phyloP scores from a whole-genome alignment of 92 coral and sea anemone species.

The Pocillopora meandrina region DNA sequence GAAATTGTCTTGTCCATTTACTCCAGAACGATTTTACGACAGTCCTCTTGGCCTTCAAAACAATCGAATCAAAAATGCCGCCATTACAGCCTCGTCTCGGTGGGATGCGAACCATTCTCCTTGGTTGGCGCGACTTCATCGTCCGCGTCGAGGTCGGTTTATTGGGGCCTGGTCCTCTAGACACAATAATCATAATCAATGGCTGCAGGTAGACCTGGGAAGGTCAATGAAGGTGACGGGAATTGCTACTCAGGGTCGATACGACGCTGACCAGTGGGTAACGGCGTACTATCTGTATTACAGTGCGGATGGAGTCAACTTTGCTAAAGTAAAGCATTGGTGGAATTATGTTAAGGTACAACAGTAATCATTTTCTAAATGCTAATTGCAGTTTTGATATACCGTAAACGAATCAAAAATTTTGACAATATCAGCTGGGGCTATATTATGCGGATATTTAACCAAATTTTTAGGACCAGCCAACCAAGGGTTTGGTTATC shows the following conservation, averaged over 20 bases:
- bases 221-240: constrained; percentile 69
- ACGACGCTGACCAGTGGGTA: constrained; percentile 79
- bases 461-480: no score
- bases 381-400: no score
- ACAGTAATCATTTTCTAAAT: neutral
- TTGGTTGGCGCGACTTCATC: constrained; percentile 68
- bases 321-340: constrained; percentile 42
- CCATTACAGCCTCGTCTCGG: constrained; percentile 76
- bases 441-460: no score
- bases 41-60: constrained; percentile 75
- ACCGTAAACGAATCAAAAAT: no score
- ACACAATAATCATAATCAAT: constrained; percentile 56
- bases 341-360: constrained; percentile 47
- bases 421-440: no score
- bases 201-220: constrained; percentile 72
- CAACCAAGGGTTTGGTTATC: no score
- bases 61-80: constrained; percentile 61
- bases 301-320: constrained; percentile 65
- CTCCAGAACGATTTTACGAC: constrained; percentile 54
- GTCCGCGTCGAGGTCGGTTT: constrained; percentile 52
- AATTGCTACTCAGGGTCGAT: constrained; percentile 78
- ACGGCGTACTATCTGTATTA: constrained; percentile 61
- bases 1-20: neutral
- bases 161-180: constrained; percentile 76
- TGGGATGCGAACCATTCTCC: constrained; percentile 64